Conservation (phyloP, 1,140 invertebrate species). For the Polyergus mexicanus region DNA sequence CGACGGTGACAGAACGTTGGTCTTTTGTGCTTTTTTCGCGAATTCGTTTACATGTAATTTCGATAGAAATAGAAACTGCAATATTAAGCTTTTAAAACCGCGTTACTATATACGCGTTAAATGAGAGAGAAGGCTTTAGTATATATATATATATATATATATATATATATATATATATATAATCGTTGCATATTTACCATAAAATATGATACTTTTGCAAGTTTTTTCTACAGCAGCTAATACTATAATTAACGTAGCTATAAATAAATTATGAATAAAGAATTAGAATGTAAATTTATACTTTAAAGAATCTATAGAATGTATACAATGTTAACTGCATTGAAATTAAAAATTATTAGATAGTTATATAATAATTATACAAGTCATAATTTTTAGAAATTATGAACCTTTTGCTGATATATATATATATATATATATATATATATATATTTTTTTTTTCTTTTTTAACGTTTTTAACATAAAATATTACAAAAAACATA, state of each 20-base stretch:
- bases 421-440: too few relatives aligned
- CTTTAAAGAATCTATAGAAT: background rate
- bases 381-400: background rate
- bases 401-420: background rate
- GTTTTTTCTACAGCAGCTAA: background rate
- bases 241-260: background rate
- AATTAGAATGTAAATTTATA: background rate
- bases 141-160: background rate
- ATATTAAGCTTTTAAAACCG: slow-evolving; percentile 51
- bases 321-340: background rate
- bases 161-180: background rate
- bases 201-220: background rate
- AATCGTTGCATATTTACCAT: background rate
- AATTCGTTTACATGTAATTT: slow-evolving; percentile 59
- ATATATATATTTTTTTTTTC: too few relatives aligned
- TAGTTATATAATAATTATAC: slow-evolving; percentile 3
- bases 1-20: slow-evolving; percentile 20
- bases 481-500: too few relatives aligned
- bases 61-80: slow-evolving; percentile 38
- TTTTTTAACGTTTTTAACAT: too few relatives aligned
- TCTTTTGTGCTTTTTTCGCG: slow-evolving; percentile 38
- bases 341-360: slow-evolving; percentile 3
- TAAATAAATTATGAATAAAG: background rate
- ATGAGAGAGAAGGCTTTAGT: slow-evolving; percentile 4
- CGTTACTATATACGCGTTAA: background rate